Evolutionary conservation across 2,113 vertebrate species (phyloP).

Genomic region (Willisornis vidua): DNA sequence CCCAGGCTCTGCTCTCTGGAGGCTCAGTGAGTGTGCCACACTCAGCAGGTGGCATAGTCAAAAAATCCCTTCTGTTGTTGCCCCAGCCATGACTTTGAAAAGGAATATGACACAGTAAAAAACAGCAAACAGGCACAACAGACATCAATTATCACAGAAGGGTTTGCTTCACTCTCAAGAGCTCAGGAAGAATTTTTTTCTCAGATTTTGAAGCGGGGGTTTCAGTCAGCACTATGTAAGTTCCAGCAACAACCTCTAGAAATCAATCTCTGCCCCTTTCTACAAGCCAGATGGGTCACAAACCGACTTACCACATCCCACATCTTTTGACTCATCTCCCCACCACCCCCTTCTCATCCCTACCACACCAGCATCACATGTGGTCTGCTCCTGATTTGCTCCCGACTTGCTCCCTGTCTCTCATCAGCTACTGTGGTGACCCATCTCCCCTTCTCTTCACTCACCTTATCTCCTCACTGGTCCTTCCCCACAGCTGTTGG

Average conservation of each 20-base stretch:
- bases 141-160: not conserved
- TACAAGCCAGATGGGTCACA: constrained; percentile 13
- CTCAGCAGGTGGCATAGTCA: not conserved
- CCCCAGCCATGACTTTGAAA: not conserved
- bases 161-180: not conserved
- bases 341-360: not conserved
- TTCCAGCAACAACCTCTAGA: not conserved
- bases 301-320: not conserved
- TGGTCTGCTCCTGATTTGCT: not conserved
- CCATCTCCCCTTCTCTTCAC: not conserved
- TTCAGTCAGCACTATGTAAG: not conserved
- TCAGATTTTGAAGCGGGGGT: not conserved
- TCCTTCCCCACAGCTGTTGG: not conserved
- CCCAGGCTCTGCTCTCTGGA: not conserved
- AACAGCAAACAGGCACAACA: not conserved
- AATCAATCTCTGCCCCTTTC: not conserved
- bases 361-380: not conserved
- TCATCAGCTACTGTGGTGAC: not conserved
- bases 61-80: not conserved
- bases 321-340: constrained; percentile 16
- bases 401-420: not conserved
- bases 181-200: not conserved
- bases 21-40: not conserved
- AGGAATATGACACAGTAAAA: not conserved
- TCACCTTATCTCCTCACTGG: not conserved